Base-by-base conservation (phyloP, 2,113 vertebrate genomes). In the Corydoras sp. region DNA sequence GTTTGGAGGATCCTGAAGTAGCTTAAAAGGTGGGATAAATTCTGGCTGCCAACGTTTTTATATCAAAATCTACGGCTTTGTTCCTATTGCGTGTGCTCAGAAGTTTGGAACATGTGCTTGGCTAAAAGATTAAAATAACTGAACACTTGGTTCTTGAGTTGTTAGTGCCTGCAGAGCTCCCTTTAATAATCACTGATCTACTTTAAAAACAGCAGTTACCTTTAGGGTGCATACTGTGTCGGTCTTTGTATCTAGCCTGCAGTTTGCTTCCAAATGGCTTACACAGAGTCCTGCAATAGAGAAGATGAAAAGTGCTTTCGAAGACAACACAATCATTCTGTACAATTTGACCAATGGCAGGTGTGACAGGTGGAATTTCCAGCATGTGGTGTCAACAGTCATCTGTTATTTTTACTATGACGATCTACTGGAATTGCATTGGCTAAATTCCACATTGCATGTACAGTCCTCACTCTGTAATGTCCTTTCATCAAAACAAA, bases 401-500 rank as follows among this genome's bases (percentile, higher is more conserved):
- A 5, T 43, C 7, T 43, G 4, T 43, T 43, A 5, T 43, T 43
- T 43, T 43, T 43, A 43, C 35, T 43, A 5, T 43, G 35, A 2
- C 35, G 35, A 43, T 43, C 35, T 43, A 43, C 4, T 43, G 35
- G 35, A 43, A 4, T 43, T 5, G 35, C 35, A 43, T 43, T 43
- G 35, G 35, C 35, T n/a, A 48, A 62, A 62, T 31, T 62, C 60
- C 13, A 48, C 15, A 14, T 9, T 24, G 31, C 31, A 65, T 43
- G 24, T 24, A 11, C 58, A 62, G 59, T 53, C 61, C 48, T 7
- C 30, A 13, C 67, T 29, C 49, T 56, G 59, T 32, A 61, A 11
- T 49, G 32, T 55, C 65, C 51, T 49, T 65, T 18, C 70, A 61
- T 48, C 13, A 10, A 58, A 3, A 54, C 51, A 59, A 60, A 49